These are phyloP conservation scores for Crotalus horridus DNA, from an alignment of 2,113 vertebrate species.

Conservation along the genomic window DNA sequence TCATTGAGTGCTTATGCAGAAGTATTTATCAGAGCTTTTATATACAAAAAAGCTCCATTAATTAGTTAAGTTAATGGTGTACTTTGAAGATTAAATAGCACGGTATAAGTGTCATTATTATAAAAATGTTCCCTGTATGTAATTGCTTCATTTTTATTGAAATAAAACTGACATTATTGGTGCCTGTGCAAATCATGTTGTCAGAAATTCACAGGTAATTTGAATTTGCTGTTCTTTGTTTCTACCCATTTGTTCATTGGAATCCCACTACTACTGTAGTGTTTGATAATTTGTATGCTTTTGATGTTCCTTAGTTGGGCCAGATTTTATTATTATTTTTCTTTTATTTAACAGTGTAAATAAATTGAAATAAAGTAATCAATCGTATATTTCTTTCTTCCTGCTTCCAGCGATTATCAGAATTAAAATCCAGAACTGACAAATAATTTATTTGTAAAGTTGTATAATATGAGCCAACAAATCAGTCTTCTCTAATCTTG, in stretches of 20 bases:
- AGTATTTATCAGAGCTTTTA: constrained; percentile 31
- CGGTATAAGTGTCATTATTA: not conserved
- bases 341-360: not conserved
- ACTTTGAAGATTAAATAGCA: constrained; percentile 39
- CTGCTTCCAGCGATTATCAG: not conserved
- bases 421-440: not conserved
- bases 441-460: not conserved
- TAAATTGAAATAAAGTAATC: not conserved
- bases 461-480: not conserved
- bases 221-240: not conserved
- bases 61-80: constrained; percentile 31
- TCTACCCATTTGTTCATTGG: not conserved
- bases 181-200: not conserved
- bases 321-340: not conserved
- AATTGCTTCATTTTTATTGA: constrained; percentile 1
- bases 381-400: not conserved
- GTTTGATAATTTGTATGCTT: not conserved
- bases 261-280: not conserved
- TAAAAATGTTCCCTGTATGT: not conserved
- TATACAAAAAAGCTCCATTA: constrained; percentile 24
- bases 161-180: not conserved
- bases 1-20: constrained; percentile 8
- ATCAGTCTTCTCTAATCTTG: not conserved
- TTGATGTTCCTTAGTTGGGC: not conserved
- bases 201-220: not conserved